A percentile compares a stretch with the other conserved stretches of the same genome.
phyloP scores from a whole-genome alignment of 2,113 vertebrate genomes.

The Pollimyrus isidori region DNA sequence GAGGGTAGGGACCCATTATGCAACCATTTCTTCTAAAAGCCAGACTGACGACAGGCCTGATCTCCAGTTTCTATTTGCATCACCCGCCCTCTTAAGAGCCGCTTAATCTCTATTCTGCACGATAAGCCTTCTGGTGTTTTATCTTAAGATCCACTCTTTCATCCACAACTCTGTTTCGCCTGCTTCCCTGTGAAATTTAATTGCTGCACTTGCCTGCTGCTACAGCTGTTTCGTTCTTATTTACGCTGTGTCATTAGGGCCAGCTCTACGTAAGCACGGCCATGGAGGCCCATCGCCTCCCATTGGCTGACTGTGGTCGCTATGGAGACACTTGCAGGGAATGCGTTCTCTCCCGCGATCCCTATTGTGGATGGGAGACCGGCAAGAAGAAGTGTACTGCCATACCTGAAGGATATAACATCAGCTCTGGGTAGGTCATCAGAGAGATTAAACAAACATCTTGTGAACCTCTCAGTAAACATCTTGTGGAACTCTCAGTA shows the following conservation, averaged over 20 bases:
- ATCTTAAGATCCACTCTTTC: neutral
- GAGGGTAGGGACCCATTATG: conserved; percentile 45
- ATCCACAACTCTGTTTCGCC: neutral
- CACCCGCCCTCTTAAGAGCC: neutral
- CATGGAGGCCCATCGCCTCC: conserved; percentile 62
- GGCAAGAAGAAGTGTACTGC: conserved; percentile 53
- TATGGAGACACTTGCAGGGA: conserved; percentile 67
- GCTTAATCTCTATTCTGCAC: neutral
- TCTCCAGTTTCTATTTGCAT: neutral
- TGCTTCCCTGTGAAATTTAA: neutral
- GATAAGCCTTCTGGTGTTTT: neutral
- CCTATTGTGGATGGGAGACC: conserved; percentile 69
- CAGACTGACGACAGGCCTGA: neutral
- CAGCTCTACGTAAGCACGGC: conserved; percentile 66
- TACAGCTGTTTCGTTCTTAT: neutral
- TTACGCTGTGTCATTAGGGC: conserved; percentile 42
- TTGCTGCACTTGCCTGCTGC: neutral
- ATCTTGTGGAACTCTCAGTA: neutral
- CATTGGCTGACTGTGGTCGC: conserved; percentile 61
- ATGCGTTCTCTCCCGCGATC: conserved; percentile 67
- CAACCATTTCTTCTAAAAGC: neutral
- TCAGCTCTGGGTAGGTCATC: conserved; percentile 49
- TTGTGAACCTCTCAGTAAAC: neutral
- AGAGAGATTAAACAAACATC: neutral
- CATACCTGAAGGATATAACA: conserved; percentile 53